phyloP scores from a whole-genome alignment of 2,888 invertebrate genomes.

The Drosophila peninsularis region DNA sequence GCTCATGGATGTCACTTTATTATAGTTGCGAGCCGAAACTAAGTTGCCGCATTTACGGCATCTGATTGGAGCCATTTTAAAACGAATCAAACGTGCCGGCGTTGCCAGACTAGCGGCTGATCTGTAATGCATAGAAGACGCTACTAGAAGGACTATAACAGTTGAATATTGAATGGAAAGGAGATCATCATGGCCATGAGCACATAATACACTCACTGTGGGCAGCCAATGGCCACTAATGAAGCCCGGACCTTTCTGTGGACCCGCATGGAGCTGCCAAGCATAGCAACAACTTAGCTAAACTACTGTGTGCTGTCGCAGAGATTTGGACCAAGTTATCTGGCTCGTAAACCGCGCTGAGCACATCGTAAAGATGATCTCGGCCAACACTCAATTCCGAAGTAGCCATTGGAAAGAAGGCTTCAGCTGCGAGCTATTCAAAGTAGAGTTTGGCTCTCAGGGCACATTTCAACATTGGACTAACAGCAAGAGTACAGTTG shows the following conservation, averaged over 20 bases:
- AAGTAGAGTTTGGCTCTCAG: background rate
- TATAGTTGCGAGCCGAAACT: conserved; percentile 52
- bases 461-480: background rate
- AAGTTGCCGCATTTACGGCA: conserved; percentile 44
- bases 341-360: background rate
- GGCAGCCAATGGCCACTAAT: no score
- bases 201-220: no score
- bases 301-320: no score
- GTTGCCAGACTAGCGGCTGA: conserved; percentile 12
- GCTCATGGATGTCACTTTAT: conserved; percentile 53
- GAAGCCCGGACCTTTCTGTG: no score
- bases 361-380: conserved; percentile 1
- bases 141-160: no score
- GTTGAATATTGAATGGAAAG: no score
- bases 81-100: conserved; percentile 1
- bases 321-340: no score
- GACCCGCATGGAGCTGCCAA: background rate
- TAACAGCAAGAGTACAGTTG: background rate
- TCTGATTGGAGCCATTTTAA: conserved; percentile 47
- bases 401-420: background rate
- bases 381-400: background rate
- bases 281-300: background rate
- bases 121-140: background rate
- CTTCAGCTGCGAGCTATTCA: background rate
- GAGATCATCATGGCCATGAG: no score